Base-by-base conservation (phyloP, 2,888 invertebrate species). In the Caenorhabditis zanzibari region DNA sequence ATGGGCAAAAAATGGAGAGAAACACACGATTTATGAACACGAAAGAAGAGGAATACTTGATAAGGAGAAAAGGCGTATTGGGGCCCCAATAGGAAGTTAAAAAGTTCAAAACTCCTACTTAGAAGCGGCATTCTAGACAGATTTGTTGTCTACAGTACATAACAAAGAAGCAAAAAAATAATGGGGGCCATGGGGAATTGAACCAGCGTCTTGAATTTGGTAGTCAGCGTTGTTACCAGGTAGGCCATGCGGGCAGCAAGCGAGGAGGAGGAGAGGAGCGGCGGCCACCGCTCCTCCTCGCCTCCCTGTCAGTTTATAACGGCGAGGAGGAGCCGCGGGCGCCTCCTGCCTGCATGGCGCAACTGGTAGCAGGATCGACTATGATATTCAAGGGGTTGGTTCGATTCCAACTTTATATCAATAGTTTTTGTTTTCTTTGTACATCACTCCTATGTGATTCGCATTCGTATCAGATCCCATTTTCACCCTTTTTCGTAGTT, bases 11-110 rank as follows among this genome's bases (percentile, higher is more conserved):
- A 49, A 49, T 10, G 28, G 41, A 44, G n/a, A 28, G 54, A 54
- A 41, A 38, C 5, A 58, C 35, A 75, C 64, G 74, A 75, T 75
- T 75, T 75, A 75, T 75, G 64, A 66, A 66, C 74, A 66, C 64
- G 74, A 75, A 75, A 35, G 24, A 35, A 66, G 56, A 47, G 22
- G 74, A 75, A 75, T 75, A 75, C 74, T 75, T 75, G 74, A 75
- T 75, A 75, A 66, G 63, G n/a, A 16, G 32, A n/a, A 32, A 16
- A 1, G 28, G 24, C 58, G 52, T 32, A n/a, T 19, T n/a, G n/a
- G n/a, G n/a, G n/a, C n/a, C n/a, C n/a, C n/a, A n/a, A 19, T 28
- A 49, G 32, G 32, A 58, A 38, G 38, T 32, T 6, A 7, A 32
- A 32, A 32, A 32, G 32, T 32, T 32, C 32, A 32, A 6, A 6